Base-by-base conservation (phyloP, 2,113 vertebrate genomes). In the Myotis lucifugus region DNA sequence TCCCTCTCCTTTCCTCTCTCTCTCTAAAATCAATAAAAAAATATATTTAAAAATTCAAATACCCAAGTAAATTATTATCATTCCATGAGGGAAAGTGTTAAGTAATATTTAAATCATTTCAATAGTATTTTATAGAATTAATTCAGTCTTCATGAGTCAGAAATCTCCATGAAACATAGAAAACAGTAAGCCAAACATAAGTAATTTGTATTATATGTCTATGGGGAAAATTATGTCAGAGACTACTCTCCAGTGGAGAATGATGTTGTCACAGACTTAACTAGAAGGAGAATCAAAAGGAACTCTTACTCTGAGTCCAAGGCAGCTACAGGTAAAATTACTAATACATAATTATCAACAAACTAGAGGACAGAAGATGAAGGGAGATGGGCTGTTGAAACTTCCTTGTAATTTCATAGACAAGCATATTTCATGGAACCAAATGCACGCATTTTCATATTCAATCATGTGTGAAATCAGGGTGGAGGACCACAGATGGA, bases 21-120 rank as follows among this genome's bases (percentile, higher is more conserved):
- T 59, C 56, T 59, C 56, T 59, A 3, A 59, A 59, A 25, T 59
- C 19, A 59, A 59, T 59, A 9, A 59, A 59, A 59, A 59, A 59
- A 8, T 56, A 56, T 59, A 21, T 59, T 79, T 87, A 74, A 85
- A 77, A 95, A 78, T 59, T 74, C 94, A 93, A 91, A 85, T 40
- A 29, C 40, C 67, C 37, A 27, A 81, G 18, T 61, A 76, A 94
- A 64, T 70, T 67, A 25, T 69, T 66, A 29, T 88, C 46, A 12
- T 50, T 67, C 48, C 74, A 64, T 21, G 14, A 21, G 27, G 10
- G 5, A 82, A 74, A 21, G 52, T 94, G 21, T 13, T 78, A 96
- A 89, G 74, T 29, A 48, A 94, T 66, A 77, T 52, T 89, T 85
- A 94, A 79, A 84, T 42, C 19, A 66, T 46, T 29, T 46, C 14